Conservation (phyloP, 2,797 vertebrate species). For the Discoglossus pictus region DNA sequence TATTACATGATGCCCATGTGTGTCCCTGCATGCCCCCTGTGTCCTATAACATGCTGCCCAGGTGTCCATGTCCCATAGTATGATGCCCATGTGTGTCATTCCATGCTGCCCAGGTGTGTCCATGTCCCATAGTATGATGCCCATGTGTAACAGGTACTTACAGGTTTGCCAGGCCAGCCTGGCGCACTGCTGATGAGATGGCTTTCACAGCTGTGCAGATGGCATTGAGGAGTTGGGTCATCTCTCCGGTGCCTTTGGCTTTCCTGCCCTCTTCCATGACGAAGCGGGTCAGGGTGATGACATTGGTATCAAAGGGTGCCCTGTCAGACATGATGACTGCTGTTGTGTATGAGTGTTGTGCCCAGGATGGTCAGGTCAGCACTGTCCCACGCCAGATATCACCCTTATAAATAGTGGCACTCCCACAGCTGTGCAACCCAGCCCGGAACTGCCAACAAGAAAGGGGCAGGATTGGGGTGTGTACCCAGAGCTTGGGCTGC, state of each 20-base stretch:
- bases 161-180: conserved; percentile 78
- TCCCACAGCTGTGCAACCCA: conserved; percentile 11
- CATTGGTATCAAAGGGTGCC: conserved; percentile 86
- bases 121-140: too few species aligned
- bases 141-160: too few species aligned
- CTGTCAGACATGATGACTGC: conserved; percentile 77
- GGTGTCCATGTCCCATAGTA: too few species aligned
- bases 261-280: conserved; percentile 87
- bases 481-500: neutral
- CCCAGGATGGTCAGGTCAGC: neutral
- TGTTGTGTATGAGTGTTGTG: neutral
- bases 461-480: accelerated
- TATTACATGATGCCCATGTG: too few species aligned
- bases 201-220: conserved; percentile 86
- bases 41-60: too few species aligned
- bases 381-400: too few species aligned
- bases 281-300: conserved; percentile 90
- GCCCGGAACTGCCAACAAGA: conserved; percentile 1
- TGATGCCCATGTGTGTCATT: too few species aligned
- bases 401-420: neutral
- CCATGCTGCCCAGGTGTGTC: too few species aligned
- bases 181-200: conserved; percentile 77
- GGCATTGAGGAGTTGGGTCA: conserved; percentile 88
- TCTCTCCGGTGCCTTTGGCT: conserved; percentile 84
- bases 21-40: too few species aligned